phyloP scores from a whole-genome alignment of 2,797 vertebrate genomes.

The Dermochelys coriacea region DNA sequence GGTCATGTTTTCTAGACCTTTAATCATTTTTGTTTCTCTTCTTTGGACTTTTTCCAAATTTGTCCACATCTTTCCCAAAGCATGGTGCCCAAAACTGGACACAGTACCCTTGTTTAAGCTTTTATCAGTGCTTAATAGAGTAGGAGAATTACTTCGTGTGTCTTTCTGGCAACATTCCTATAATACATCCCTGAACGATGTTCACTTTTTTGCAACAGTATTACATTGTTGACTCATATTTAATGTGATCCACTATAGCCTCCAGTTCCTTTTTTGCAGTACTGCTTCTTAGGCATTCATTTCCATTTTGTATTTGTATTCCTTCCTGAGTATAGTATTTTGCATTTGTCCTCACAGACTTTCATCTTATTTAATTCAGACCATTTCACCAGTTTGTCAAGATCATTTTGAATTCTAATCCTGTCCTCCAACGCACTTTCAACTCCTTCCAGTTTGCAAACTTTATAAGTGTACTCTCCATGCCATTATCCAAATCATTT shows the following conservation, averaged over 20 bases:
- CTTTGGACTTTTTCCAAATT: neutral
- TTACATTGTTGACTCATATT: neutral
- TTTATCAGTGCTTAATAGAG: neutral
- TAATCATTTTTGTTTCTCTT: neutral
- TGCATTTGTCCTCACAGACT: neutral
- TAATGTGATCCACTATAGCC: neutral
- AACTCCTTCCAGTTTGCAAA: neutral
- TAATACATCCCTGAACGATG: neutral
- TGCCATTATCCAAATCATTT: neutral
- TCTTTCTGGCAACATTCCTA: neutral
- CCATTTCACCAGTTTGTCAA: neutral
- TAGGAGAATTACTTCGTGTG: neutral
- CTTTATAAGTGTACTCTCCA: neutral
- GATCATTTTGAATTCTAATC: neutral
- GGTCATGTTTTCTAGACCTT: neutral
- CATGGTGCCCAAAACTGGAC: neutral
- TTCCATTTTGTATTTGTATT: neutral
- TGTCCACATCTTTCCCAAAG: neutral
- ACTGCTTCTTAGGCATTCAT: neutral
- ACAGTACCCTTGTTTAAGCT: neutral
- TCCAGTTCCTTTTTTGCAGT: neutral
- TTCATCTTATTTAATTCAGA: neutral
- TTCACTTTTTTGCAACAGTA: neutral
- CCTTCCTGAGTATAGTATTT: neutral
- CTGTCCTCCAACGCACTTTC: neutral